These are phyloP conservation scores for Heliopora coerulea DNA, from an alignment of 92 coral and sea anemone genomes.

Conservation along the genomic window DNA sequence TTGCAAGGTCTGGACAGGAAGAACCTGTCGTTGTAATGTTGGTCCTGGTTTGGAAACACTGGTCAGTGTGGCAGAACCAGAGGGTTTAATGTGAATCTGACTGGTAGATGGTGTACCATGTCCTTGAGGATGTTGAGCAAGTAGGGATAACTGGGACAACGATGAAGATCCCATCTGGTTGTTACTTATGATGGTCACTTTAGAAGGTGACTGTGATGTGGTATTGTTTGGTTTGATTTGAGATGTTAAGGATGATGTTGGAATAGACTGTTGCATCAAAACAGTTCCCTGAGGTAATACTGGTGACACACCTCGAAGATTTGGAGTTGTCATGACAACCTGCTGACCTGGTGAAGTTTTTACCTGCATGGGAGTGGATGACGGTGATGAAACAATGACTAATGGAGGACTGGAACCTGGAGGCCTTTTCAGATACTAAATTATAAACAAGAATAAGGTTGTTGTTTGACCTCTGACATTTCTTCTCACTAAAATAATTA, in stretches of 20 bases:
- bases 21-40: slow-evolving; percentile 31
- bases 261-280: slow-evolving; percentile 31
- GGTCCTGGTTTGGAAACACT: slow-evolving; percentile 1
- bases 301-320: slow-evolving; percentile 24
- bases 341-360: slow-evolving; percentile 3
- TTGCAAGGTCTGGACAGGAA: slow-evolving; percentile 31
- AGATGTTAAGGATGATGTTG: slow-evolving; percentile 6
- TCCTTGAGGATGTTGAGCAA: slow-evolving; percentile 44
- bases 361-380: slow-evolving; percentile 22
- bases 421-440: slow-evolving; percentile 21
- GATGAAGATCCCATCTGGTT: slow-evolving; percentile 29
- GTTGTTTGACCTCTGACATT: too few relatives aligned
- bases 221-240: slow-evolving; percentile 22
- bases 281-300: slow-evolving; percentile 35
- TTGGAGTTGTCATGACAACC: slow-evolving; percentile 34
- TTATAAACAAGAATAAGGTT: neutral
- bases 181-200: slow-evolving; percentile 30
- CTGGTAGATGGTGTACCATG: slow-evolving; percentile 11
- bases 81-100: slow-evolving; percentile 41
- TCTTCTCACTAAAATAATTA: too few relatives aligned
- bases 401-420: slow-evolving; percentile 26
- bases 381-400: slow-evolving; percentile 28
- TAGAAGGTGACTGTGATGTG: slow-evolving; percentile 24
- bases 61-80: slow-evolving; percentile 8
- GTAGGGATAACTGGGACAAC: slow-evolving; percentile 25